Evolutionary conservation across 30 jellyfish, hydroid and myxozoan species (phyloP), one percentile per base, ranked within the genome.

Genomic region (Phacellophora camtschatica): DNA sequence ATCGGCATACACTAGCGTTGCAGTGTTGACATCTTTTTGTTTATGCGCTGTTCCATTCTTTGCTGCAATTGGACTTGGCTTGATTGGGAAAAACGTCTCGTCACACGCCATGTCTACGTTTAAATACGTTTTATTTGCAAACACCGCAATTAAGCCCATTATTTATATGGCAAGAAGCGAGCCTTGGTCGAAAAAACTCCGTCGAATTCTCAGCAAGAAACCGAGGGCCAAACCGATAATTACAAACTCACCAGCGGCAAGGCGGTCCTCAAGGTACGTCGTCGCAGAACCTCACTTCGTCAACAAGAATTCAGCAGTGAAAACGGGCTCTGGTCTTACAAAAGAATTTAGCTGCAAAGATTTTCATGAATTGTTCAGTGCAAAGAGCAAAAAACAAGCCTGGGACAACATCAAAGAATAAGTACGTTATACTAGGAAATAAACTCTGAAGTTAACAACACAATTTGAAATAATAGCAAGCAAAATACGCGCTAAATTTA

Each of bases 1-100:
- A 35, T 84, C 95, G 8, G 95, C 95, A 1, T 71, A 63, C 42
- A 84, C 95, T 11, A 72, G 88, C 65, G 19, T 72, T 54, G 81
- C 75, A 5, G 89, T 84, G 18, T 24, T 84, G 29, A 33, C 41
- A 8, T 84, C 95, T 6, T 84, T 84, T 45, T 54, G 69, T 6
- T 8, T 84, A 56, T 72, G 95, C 49, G 36, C 74, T 20, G 13
- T 72, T 46, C 95, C 95, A 5, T 73, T 71, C 35, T 24, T 64
- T 19, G 56, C 55, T 24, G 64, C 25, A 8, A 32, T 59, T 46
- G 95, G 65, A n/a, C 43, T 72, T 6, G 49, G 39, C 24, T 24
- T 74, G 13, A 74, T 58, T 41, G 77, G 72, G 12, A 84, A 63
- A 8, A 51, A 2, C 18, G 71, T 72, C 36, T 36, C 84, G 1